These are phyloP conservation scores for Choristoneura rosaceana DNA, from an alignment of 2,888 invertebrate genomes.

Conservation along the genomic window DNA sequence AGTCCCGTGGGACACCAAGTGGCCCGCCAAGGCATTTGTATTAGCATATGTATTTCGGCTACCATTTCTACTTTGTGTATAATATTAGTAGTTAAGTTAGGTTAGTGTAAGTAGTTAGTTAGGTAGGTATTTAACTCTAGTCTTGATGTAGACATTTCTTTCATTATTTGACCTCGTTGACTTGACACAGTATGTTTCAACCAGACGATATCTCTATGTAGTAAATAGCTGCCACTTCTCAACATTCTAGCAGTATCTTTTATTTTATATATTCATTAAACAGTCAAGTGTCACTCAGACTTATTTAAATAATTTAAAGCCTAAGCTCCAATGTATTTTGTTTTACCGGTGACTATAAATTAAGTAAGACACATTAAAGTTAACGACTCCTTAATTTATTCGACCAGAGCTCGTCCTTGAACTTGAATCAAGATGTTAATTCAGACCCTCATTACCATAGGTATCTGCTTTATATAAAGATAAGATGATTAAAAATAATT, in stretches of 20 bases:
- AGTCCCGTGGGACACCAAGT: too few species aligned
- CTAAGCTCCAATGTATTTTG: background rate
- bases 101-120: too few species aligned
- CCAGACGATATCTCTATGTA: background rate
- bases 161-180: too few species aligned
- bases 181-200: background rate
- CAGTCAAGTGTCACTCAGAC: background rate
- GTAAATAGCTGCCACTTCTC: background rate
- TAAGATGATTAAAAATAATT: slow-evolving; percentile 9
- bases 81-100: too few species aligned
- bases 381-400: slow-evolving; percentile 20
- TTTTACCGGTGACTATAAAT: slow-evolving; percentile 7
- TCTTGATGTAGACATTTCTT: too few species aligned
- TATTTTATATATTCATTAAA: background rate
- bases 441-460: slow-evolving; percentile 18
- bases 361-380: slow-evolving; percentile 8
- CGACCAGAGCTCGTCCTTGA: slow-evolving; percentile 21
- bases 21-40: too few species aligned
- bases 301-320: background rate
- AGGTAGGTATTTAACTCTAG: too few species aligned
- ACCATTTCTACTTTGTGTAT: too few species aligned
- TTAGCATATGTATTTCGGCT: too few species aligned
- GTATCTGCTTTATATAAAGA: background rate
- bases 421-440: slow-evolving; percentile 10
- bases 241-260: background rate